Evolutionary conservation across 2,888 invertebrate species (phyloP).

Genomic region (Tenthredo scrophulariae): DNA sequence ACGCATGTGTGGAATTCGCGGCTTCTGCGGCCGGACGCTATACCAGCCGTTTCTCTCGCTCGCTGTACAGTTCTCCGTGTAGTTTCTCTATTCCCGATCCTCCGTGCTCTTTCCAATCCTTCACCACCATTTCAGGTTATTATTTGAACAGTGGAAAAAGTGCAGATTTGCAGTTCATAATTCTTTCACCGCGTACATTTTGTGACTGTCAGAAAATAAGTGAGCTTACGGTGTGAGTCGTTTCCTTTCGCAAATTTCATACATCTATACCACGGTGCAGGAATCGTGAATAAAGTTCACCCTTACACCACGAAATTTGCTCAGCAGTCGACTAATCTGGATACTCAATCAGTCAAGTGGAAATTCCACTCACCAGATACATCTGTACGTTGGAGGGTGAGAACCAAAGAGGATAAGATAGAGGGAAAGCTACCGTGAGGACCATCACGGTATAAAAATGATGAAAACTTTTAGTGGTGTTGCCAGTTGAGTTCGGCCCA

Average conservation of each 20-base stretch:
- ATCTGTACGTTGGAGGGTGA: not conserved
- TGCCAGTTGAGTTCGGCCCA: not conserved
- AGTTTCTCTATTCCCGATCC: not conserved
- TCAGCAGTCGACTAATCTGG: not conserved
- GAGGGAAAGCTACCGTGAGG: not conserved
- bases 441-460: not conserved
- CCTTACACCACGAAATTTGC: not conserved
- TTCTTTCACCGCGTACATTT: constrained; percentile 3
- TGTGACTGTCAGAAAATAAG: not conserved
- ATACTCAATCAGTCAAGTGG: constrained; percentile 1
- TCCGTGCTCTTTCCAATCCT: constrained; percentile 25
- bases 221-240: not conserved
- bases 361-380: not conserved
- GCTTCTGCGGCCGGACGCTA: constrained; percentile 37
- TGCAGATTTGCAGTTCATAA: constrained; percentile 45
- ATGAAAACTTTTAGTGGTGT: not conserved
- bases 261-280: not conserved
- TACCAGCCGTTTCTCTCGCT: constrained; percentile 21
- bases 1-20: constrained; percentile 52
- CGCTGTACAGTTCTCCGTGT: not conserved
- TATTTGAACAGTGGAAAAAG: constrained; percentile 42
- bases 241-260: not conserved
- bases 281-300: not conserved
- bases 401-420: not conserved
- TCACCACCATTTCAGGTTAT: not conserved